Percentiles rank a stretch among this genome's conserved stretches.
These are phyloP conservation scores for Cyclopterus lumpus DNA, from an alignment of 2,797 vertebrate species.

Conservation along the genomic window DNA sequence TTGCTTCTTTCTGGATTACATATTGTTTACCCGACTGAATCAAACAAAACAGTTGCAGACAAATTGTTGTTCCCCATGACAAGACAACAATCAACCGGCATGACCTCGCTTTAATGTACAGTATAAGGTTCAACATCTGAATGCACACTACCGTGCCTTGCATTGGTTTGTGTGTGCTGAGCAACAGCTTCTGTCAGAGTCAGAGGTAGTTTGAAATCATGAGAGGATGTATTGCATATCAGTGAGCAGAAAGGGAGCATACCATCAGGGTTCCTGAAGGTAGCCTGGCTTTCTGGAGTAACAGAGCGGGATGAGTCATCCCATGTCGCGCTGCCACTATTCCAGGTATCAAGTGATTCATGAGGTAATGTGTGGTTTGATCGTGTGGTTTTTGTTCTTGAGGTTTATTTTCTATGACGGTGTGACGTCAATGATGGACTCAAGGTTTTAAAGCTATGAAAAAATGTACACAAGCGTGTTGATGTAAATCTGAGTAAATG, in stretches of 20 bases:
- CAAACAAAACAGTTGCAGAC: conserved; percentile 56
- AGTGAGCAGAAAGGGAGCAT: conserved; percentile 86
- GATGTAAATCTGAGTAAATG: conserved; percentile 44
- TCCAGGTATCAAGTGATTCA: conserved; percentile 74
- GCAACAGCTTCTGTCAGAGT: conserved; percentile 64
- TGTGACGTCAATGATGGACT: conserved; percentile 40
- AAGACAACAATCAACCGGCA: conserved; percentile 44
- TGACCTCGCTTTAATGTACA: conserved; percentile 52
- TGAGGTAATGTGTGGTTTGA: conserved; percentile 90
- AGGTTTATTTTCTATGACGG: conserved; percentile 64
- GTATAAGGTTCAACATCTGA: conserved; percentile 43
- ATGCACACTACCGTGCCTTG: conserved; percentile 79
- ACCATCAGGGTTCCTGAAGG: conserved; percentile 71
- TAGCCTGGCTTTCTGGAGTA: conserved; percentile 56
- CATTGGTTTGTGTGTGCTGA: conserved; percentile 72
- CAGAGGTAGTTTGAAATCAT: conserved; percentile 96
- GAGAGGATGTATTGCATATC: conserved; percentile 87
- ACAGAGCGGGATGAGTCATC: conserved; percentile 78
- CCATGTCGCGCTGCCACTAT: conserved; percentile 77
- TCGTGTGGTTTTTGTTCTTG: conserved; percentile 72
- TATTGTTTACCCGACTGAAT: conserved; percentile 77
- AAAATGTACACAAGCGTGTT: conserved; percentile 48
- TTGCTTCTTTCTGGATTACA: conserved; percentile 26
- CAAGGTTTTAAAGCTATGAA: conserved; percentile 73
- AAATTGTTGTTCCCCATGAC: conserved; percentile 39